Evolutionary conservation across 2,888 invertebrate species (phyloP), one percentile per base, ranked within the genome.

Genomic region (Elegia similella): DNA sequence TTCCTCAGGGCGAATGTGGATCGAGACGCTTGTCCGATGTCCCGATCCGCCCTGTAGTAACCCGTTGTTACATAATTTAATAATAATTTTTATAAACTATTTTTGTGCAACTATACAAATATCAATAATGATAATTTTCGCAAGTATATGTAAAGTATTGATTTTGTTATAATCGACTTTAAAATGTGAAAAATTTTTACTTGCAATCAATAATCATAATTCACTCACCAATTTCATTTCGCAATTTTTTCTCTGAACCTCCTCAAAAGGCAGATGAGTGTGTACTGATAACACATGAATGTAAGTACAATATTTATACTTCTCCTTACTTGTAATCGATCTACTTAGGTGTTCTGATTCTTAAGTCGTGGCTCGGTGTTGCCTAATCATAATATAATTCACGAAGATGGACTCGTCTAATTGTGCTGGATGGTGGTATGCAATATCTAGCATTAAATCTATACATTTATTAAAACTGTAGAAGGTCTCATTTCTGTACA

Each of bases 231-330:
- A 71, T 80, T 79, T 88, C 87, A 88, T 88, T 63, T 75, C 76
- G 63, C 44, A 59, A 38, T 66, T 64, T 67, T 57, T 66, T 58
- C 62, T 58, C 52, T 50, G 63, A 65, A 76, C 72, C 73, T 71
- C 72, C 70, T 66, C 55, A 63, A 64, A 67, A 69, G 76, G 72
- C 76, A 70, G 61, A 66, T 64, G 66, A 68, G 63, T 65, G 73
- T 65, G 74, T 70, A 86, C 82, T 90, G 89, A 87, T 87, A 80
- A 79, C 71, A 70, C 76, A 68, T 65, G 62, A 62, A 69, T 72
- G 62, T 67, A 67, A 72, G 73, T 75, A 78, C 79, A 77, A 76
- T 90, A 87, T 90, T 83, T 89, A 89, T 89, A 90, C 74, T 68
- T 59, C 73, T 77, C 75, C 70, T 70, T 68, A 69, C 61, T 68